Evolutionary conservation across 2,113 vertebrate genomes (phyloP).

Genomic region (Microcebus tavaratra): DNA sequence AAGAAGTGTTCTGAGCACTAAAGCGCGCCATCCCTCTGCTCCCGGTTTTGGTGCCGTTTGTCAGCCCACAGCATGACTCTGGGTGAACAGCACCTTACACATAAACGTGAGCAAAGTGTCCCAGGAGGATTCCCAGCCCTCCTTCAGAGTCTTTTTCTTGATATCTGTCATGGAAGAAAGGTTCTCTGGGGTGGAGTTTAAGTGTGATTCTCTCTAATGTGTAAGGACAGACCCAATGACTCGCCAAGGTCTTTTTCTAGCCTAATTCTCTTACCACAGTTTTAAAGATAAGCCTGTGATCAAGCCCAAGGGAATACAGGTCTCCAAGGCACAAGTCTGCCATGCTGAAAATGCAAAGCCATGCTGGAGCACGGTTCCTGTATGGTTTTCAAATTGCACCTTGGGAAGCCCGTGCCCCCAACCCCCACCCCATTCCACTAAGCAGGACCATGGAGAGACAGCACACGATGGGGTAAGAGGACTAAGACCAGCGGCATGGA

Average conservation of each 20-base stretch:
- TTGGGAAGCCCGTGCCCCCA: neutral
- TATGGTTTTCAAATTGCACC: neutral
- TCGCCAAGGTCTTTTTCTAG: constrained; percentile 51
- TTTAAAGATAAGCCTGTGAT: constrained; percentile 64
- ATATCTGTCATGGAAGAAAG: neutral
- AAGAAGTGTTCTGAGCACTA: rapidly evolving
- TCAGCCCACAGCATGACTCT: neutral
- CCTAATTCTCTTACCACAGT: neutral
- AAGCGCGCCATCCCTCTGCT: neutral
- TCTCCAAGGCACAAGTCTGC: neutral
- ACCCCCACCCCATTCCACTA: neutral
- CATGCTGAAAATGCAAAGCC: neutral
- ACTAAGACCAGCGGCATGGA: rapidly evolving
- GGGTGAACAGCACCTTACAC: neutral
- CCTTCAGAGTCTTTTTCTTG: neutral
- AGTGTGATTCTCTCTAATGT: neutral
- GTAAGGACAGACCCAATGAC: neutral
- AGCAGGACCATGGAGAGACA: neutral
- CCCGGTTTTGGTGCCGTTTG: rapidly evolving
- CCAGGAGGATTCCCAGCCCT: neutral
- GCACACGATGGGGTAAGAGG: rapidly evolving
- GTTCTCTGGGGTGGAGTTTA: neutral
- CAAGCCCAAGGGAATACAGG: neutral
- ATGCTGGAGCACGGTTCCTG: neutral
- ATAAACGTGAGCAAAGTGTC: neutral